Evolutionary conservation across 2,888 invertebrate genomes (phyloP).

Genomic region (Rutpela maculata): DNA sequence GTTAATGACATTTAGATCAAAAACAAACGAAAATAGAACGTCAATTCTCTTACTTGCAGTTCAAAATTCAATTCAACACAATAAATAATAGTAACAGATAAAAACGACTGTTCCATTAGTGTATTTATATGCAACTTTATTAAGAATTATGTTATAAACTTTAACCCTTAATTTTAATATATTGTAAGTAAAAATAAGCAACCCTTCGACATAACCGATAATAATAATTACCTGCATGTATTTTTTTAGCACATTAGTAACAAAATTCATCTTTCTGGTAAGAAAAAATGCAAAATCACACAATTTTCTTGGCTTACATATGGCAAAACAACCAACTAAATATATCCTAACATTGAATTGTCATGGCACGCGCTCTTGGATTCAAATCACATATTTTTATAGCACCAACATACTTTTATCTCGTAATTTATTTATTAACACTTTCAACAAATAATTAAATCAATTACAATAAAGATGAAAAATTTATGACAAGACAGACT

Average conservation of each 20-base stretch:
- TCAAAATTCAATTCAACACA: neutral
- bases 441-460: constrained; percentile 1
- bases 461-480: constrained; percentile 10
- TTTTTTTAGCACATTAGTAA: constrained; percentile 53
- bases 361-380: constrained; percentile 16
- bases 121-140: neutral
- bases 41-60: neutral
- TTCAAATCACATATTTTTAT: constrained; percentile 22
- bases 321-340: constrained; percentile 53
- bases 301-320: constrained; percentile 52
- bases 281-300: constrained; percentile 46
- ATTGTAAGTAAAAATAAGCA: neutral
- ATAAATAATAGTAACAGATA: neutral
- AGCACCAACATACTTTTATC: constrained; percentile 1
- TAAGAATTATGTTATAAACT: neutral
- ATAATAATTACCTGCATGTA: constrained; percentile 50
- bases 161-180: neutral
- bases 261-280: constrained; percentile 51
- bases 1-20: neutral
- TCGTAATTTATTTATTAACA: constrained; percentile 12
- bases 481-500: constrained; percentile 29
- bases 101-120: neutral
- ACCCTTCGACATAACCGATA: neutral
- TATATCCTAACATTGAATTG: constrained; percentile 46
- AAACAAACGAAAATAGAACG: neutral